phyloP scores from a whole-genome alignment of 2,797 vertebrate genomes.

The Telmatherina bonti region DNA sequence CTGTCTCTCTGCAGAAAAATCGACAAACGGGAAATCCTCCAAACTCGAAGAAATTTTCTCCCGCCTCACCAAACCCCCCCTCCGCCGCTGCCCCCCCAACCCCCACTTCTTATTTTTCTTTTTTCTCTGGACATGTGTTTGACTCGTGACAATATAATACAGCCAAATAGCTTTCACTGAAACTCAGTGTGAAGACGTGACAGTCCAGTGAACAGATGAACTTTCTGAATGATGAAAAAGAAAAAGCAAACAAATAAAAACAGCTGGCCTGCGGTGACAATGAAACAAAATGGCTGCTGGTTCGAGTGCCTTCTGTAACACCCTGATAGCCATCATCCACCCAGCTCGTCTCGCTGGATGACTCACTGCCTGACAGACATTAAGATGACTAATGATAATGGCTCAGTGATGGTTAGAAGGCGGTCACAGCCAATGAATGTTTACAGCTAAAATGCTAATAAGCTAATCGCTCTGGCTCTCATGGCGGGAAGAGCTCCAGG shows the following conservation, averaged over 20 bases:
- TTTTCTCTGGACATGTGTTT: slow-evolving; percentile 51
- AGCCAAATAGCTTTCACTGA: slow-evolving; percentile 30
- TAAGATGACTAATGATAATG: slow-evolving; percentile 71
- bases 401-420: slow-evolving; percentile 70
- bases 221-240: slow-evolving; percentile 41
- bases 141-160: slow-evolving; percentile 46
- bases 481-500: slow-evolving; percentile 59
- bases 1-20: slow-evolving; percentile 60
- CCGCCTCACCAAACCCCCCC: slow-evolving; percentile 21
- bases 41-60: slow-evolving; percentile 42
- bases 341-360: slow-evolving; percentile 39
- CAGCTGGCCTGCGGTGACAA: slow-evolving; percentile 78
- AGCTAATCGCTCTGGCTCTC: slow-evolving; percentile 79
- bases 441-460: slow-evolving; percentile 84
- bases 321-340: slow-evolving; percentile 55
- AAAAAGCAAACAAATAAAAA: slow-evolving; percentile 36
- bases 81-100: too few species aligned
- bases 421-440: slow-evolving; percentile 82
- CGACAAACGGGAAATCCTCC: slow-evolving; percentile 61
- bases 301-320: slow-evolving; percentile 70
- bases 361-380: slow-evolving; percentile 73
- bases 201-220: slow-evolving; percentile 48
- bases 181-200: slow-evolving; percentile 41
- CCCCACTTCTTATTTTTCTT: background rate
- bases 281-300: slow-evolving; percentile 78